Evolutionary conservation across 2,113 vertebrate species (phyloP), one percentile per base, ranked within the genome.

Genomic region (Anthoscopus minutus): DNA sequence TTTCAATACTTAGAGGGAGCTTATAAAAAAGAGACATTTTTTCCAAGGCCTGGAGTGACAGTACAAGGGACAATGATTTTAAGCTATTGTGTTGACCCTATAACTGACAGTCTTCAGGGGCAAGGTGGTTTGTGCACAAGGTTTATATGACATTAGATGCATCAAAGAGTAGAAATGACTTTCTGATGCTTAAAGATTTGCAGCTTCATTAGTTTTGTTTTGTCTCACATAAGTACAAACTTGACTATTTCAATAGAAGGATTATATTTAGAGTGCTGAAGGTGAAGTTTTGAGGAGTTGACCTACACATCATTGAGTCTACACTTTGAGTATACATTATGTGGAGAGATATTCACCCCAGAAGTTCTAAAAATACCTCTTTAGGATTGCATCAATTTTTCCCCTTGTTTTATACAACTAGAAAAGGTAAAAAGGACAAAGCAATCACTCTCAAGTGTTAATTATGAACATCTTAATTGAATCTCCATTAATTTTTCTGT

Each of bases 401-500:
- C 0, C 3, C 27, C 17, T 74, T 66, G 7, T 71, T 91, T 61
- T n/a, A 37, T 56, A 30, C 8, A 67, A 13, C 22, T 17, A 48
- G 70, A 65, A 85, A 81, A 79, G 8, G 15, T 76, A 89, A 30
- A 88, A 92, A 72, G 15, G 35, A 76, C 12, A 73, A 87, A 69
- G 17, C 35, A 6, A 40, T 76, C 23, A 27, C 16, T 61, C 48
- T 79, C 53, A 56, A 65, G 11, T 53, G 30, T 54, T 80, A 72
- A 86, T 89, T 79, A 38, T 6, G 24, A 86, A 57, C 48, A 57
- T 65, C 81, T 92, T 88, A 86, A 90, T 92, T 82, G 28, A 57
- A 86, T 57, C 50, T 76, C 33, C 20, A 67, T 85, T 80, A 67
- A 48, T 77, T 82, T 85, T 21, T 74, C 8, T 79, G 45, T 65